Evolutionary conservation across 1,140 invertebrate genomes (phyloP).

Genomic region (Camponotus floridanus): DNA sequence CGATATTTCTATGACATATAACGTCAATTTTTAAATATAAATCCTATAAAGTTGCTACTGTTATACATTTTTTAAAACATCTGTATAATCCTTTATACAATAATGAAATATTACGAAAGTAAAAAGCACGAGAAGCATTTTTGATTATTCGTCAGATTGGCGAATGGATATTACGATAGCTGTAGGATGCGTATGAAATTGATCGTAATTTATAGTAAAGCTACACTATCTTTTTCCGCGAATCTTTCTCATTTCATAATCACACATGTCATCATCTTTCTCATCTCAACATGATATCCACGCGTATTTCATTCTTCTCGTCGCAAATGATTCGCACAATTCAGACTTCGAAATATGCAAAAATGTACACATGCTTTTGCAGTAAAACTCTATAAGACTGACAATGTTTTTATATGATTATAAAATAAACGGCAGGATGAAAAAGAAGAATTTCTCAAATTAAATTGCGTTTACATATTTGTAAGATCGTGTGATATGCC

Average conservation of each 20-base stretch:
- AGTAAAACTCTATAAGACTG: slow-evolving; percentile 72
- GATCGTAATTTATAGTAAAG: slow-evolving; percentile 41
- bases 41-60: slow-evolving; percentile 43
- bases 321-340: slow-evolving; percentile 52
- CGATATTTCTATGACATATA: neutral
- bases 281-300: slow-evolving; percentile 38
- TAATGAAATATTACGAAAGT: slow-evolving; percentile 46
- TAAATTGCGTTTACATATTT: slow-evolving; percentile 58
- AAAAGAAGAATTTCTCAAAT: slow-evolving; percentile 42
- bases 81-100: slow-evolving; percentile 38
- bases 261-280: slow-evolving; percentile 9
- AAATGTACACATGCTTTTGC: slow-evolving; percentile 61
- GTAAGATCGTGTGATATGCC: slow-evolving; percentile 48
- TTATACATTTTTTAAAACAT: slow-evolving; percentile 53
- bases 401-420: slow-evolving; percentile 70
- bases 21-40: slow-evolving; percentile 41
- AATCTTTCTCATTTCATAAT: slow-evolving; percentile 52
- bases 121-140: slow-evolving; percentile 28
- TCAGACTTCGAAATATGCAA: slow-evolving; percentile 32
- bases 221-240: slow-evolving; percentile 40
- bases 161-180: slow-evolving; percentile 42
- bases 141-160: slow-evolving; percentile 39
- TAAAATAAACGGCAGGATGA: slow-evolving; percentile 49
- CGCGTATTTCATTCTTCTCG: slow-evolving; percentile 38
- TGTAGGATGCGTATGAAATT: slow-evolving; percentile 33